Conservation (phyloP, 2,888 invertebrate species). For the Cyclophora albipunctata region DNA sequence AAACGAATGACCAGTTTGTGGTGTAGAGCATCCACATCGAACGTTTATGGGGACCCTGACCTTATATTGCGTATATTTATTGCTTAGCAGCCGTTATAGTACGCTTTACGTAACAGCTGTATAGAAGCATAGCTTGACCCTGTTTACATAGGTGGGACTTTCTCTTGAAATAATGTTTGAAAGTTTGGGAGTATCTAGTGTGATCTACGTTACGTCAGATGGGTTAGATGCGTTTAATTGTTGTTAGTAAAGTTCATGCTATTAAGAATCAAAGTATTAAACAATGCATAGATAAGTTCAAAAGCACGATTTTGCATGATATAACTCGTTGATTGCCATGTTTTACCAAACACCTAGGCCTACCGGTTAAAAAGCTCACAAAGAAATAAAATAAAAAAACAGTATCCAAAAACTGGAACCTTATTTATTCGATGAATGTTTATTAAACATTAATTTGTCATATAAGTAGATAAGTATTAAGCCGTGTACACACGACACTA, state of each 20-base stretch:
- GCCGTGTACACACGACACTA: slow-evolving; percentile 29
- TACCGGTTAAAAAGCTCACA: no score
- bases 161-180: slow-evolving; percentile 34
- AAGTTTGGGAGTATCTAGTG: neutral
- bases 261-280: no score
- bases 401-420: no score
- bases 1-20: slow-evolving; percentile 76
- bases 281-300: no score
- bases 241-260: no score
- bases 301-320: no score
- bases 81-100: slow-evolving; percentile 61
- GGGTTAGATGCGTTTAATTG: slow-evolving; percentile 12
- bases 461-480: slow-evolving; percentile 20
- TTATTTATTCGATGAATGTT: no score
- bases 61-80: slow-evolving; percentile 73
- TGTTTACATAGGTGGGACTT: slow-evolving; percentile 50
- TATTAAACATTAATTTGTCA: slow-evolving; percentile 27
- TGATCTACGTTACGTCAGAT: slow-evolving; percentile 1
- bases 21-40: slow-evolving; percentile 65
- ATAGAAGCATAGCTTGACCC: slow-evolving; percentile 57
- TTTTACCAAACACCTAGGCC: no score
- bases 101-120: slow-evolving; percentile 68
- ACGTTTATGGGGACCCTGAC: slow-evolving; percentile 73
- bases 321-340: no score
- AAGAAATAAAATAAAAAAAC: no score